Evolutionary conservation across 2,888 invertebrate genomes (phyloP).

Genomic region (Bombylius discolor): DNA sequence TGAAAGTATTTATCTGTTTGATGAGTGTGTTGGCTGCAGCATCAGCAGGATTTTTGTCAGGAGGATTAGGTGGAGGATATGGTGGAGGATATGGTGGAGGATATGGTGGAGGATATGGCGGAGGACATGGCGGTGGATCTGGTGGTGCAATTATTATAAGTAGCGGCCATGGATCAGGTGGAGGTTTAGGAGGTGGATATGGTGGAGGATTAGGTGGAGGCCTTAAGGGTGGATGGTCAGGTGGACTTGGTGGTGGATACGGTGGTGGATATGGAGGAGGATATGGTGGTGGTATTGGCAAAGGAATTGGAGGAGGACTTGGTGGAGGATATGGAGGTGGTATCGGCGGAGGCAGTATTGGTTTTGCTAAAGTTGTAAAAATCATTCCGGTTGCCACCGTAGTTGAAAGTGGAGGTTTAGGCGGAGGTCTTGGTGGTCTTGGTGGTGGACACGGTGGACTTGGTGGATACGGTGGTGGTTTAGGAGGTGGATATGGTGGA

Average conservation of each 20-base stretch:
- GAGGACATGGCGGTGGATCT: neutral
- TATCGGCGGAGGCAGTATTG: neutral
- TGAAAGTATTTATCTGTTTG: constrained; percentile 7
- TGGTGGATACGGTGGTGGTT: neutral
- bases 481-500: neutral
- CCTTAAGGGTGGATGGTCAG: too few species aligned
- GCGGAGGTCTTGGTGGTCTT: neutral
- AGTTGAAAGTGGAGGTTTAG: neutral
- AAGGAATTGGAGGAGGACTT: neutral
- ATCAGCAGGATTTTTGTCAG: constrained; percentile 1
- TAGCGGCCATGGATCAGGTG: neutral
- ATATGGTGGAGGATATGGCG: too few species aligned
- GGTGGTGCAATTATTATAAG: neutral
- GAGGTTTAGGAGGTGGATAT: neutral
- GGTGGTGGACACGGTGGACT: neutral
- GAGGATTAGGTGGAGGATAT: neutral
- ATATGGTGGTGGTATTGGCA: neutral
- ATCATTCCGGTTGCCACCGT: neutral
- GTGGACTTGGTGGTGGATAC: neutral
- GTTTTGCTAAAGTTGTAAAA: too few species aligned
- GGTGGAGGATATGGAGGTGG: neutral
- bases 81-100: neutral
- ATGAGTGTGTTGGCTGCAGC: constrained; percentile 1
- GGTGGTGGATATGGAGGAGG: neutral
- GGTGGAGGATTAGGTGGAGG: neutral